Base-by-base conservation (phyloP, 2,113 vertebrate genomes). In the Ranitomeya imitator region DNA sequence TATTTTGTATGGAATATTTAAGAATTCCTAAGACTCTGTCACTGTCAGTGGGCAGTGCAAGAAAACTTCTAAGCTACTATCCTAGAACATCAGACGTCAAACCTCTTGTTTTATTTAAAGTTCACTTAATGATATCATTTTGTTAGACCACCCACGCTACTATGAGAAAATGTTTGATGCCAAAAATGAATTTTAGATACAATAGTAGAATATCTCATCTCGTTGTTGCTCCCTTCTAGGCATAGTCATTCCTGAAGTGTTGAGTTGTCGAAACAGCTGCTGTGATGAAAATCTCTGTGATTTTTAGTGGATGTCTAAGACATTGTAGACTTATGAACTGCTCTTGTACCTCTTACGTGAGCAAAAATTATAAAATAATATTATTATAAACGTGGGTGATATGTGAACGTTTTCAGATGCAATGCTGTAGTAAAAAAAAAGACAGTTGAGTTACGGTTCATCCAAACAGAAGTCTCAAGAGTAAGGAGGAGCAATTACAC, bases 361-460 rank as follows among this genome's bases (percentile, higher is more conserved):
- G 21, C 65, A 84, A 69, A 65, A 71, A 69, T 84, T 19, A 54
- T 71, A 84, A 71, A 84, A 71, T 55, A 84, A 83, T 83, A 69
- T 84, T 84, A 71, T 84, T 84, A 14, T 84, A 55, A 45, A 54
- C 67, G 63, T 69, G 82, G 82, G 82, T 69, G 82, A 84, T 55
- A 69, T n/a, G 51, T 84, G 82, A 84, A 69, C 55, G 63, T 71
- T 84, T 14, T 12, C 63, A 84, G 51, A 23, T 12, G 61, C 19
- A 52, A 52, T 51, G 9, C 14, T 71, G 15, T 16, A 55, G 1
- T 12, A 55, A 84, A 83, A 81, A 82, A 79, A 18, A 82, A 67
- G 14, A 81, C 18, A 19, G 55, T 61, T 60, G 21, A 23, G 10
- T 55, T 13, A 67, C 15, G 63, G 63, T 69, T 71, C 37, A 84